phyloP scores from a whole-genome alignment of 2,888 invertebrate species.

The Chirona hameri region DNA sequence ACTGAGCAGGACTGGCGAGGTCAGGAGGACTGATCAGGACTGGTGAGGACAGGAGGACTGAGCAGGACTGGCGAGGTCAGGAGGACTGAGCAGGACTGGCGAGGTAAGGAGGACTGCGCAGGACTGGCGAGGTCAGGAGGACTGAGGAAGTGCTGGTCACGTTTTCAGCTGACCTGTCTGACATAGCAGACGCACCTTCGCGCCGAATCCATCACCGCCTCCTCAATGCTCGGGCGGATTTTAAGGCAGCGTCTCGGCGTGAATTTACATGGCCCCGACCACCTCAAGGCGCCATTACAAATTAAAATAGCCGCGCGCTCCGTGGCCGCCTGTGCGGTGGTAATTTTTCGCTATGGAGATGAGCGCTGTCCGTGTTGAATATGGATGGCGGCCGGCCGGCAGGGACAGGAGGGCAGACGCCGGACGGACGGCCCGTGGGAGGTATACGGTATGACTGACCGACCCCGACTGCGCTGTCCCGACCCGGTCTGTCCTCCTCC shows the following conservation, averaged over 20 bases:
- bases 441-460: not conserved
- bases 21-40: too few relatives aligned
- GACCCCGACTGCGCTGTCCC: too few relatives aligned
- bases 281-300: constrained; percentile 23
- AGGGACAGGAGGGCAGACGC: too few relatives aligned
- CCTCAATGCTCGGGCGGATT: not conserved
- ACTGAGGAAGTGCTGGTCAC: not conserved
- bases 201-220: not conserved
- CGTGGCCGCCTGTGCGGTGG: not conserved
- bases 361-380: not conserved
- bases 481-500: too few relatives aligned
- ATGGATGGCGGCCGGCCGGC: not conserved
- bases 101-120: too few relatives aligned
- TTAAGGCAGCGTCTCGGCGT: not conserved
- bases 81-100: too few relatives aligned
- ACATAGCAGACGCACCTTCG: not conserved
- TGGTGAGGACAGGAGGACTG: too few relatives aligned
- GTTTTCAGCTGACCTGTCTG: not conserved
- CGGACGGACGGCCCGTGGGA: not conserved
- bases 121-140: not conserved
- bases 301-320: not conserved
- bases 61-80: too few relatives aligned
- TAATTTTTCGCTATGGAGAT: constrained; percentile 9
- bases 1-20: too few relatives aligned
- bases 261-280: constrained; percentile 11